phyloP scores from a whole-genome alignment of 1,140 invertebrate species.

The Antheraea mylitta region DNA sequence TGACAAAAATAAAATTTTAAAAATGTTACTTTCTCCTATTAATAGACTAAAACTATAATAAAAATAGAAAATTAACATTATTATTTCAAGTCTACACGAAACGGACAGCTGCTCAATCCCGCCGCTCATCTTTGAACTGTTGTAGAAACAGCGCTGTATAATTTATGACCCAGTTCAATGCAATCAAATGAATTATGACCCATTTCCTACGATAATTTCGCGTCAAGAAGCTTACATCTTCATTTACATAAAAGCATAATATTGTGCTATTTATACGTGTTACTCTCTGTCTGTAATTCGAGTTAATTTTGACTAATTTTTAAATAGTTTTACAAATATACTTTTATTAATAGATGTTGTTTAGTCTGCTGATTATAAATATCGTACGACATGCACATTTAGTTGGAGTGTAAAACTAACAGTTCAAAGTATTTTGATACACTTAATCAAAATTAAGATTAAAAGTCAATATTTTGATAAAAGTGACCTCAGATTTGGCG shows the following conservation, averaged over 20 bases:
- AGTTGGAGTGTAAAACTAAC: too few relatives aligned
- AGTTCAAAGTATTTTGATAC: too few relatives aligned
- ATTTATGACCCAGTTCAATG: slow-evolving; percentile 1
- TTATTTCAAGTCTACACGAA: not conserved
- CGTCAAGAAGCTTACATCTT: not conserved
- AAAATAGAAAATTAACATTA: slow-evolving; percentile 2
- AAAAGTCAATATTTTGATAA: too few relatives aligned
- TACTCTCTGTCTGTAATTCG: not conserved
- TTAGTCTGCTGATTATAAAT: not conserved
- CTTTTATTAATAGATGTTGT: not conserved
- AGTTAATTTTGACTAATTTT: not conserved
- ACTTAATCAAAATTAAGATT: too few relatives aligned
- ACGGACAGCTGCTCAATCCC: not conserved
- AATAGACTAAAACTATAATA: not conserved
- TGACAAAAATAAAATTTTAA: not conserved
- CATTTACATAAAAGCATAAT: slow-evolving; percentile 5
- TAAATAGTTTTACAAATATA: not conserved
- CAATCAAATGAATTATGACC: slow-evolving; percentile 2
- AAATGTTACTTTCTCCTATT: not conserved
- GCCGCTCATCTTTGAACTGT: slow-evolving; percentile 3
- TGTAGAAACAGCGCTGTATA: not conserved
- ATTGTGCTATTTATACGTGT: not conserved
- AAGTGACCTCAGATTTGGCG: too few relatives aligned
- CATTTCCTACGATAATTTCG: not conserved
- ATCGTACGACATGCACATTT: not conserved